These are phyloP conservation scores for Watersipora subatra DNA, from an alignment of 1,140 invertebrate species.

Conservation along the genomic window DNA sequence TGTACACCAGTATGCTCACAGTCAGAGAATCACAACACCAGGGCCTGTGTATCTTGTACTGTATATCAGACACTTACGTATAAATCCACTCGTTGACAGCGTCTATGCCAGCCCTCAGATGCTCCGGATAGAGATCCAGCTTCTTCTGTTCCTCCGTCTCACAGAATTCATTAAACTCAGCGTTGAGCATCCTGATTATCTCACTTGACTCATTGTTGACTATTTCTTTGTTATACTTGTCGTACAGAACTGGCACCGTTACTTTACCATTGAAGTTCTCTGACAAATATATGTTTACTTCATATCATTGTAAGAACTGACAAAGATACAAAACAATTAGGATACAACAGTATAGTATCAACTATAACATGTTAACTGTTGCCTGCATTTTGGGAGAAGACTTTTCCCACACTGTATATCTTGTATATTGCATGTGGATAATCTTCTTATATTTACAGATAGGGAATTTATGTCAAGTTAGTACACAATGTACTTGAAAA, in stretches of 20 bases:
- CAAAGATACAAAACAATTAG: background rate
- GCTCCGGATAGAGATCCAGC: slow-evolving; percentile 26
- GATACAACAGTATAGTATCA: background rate
- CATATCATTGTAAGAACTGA: background rate
- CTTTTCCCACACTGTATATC: too few species aligned
- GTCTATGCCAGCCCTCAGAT: slow-evolving; percentile 21
- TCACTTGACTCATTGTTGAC: slow-evolving; percentile 36
- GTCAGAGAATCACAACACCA: too few species aligned
- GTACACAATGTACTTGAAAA: too few species aligned
- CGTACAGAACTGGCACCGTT: slow-evolving; percentile 31
- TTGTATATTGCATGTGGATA: too few species aligned
- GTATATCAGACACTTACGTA: slow-evolving; percentile 25
- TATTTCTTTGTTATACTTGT: slow-evolving; percentile 24
- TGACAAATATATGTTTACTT: too few species aligned
- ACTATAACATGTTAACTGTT: too few species aligned
- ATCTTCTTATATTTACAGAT: too few species aligned
- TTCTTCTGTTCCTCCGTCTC: slow-evolving; percentile 20
- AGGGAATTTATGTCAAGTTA: too few species aligned
- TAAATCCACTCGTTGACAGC: slow-evolving; percentile 28
- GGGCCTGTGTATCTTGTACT: too few species aligned
- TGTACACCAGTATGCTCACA: too few species aligned
- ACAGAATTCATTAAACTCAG: slow-evolving; percentile 33
- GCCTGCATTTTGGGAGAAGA: too few species aligned
- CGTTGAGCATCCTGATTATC: slow-evolving; percentile 32
- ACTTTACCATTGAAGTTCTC: slow-evolving; percentile 20